phyloP scores from a whole-genome alignment of 2,888 invertebrate species.

The Acheta domesticus region DNA sequence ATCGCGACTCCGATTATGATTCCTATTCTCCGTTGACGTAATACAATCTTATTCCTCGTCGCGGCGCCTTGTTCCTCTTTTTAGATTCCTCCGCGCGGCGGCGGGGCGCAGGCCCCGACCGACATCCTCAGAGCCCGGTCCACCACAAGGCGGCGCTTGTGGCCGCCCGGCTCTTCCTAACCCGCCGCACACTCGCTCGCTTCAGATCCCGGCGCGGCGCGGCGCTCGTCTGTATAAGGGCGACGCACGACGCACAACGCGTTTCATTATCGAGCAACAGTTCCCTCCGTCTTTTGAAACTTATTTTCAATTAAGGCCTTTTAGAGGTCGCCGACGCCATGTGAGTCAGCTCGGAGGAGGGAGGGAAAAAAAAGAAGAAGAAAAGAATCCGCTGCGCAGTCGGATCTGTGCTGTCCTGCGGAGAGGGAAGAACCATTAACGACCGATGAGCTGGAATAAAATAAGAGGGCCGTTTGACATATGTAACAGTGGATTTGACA shows the following conservation, averaged over 20 bases:
- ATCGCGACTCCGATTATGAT: background rate
- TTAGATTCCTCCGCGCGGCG: background rate
- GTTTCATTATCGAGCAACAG: slow-evolving; percentile 8
- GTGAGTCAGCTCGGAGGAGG: background rate
- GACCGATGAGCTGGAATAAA: too few species aligned
- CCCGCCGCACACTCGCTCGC: background rate
- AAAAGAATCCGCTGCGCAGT: too few species aligned
- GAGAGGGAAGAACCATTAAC: too few species aligned
- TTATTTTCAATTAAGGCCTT: slow-evolving; percentile 18
- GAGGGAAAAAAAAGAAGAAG: background rate
- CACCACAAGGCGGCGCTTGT: background rate
- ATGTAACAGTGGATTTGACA: too few species aligned
- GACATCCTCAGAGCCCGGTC: background rate
- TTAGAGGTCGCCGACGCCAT: background rate
- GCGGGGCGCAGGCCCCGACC: background rate
- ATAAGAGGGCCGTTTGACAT: too few species aligned
- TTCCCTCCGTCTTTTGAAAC: background rate
- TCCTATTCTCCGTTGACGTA: background rate
- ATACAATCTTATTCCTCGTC: background rate
- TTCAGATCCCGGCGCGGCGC: background rate
- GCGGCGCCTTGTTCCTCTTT: background rate
- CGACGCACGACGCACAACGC: background rate
- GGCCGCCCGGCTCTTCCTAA: background rate
- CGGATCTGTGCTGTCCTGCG: too few species aligned
- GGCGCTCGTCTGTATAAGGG: background rate